Percentiles rank a stretch among this genome's conserved stretches.
phyloP scores from a whole-genome alignment of 2,113 vertebrate genomes.

The Brachyhypopomus occidentalis region DNA sequence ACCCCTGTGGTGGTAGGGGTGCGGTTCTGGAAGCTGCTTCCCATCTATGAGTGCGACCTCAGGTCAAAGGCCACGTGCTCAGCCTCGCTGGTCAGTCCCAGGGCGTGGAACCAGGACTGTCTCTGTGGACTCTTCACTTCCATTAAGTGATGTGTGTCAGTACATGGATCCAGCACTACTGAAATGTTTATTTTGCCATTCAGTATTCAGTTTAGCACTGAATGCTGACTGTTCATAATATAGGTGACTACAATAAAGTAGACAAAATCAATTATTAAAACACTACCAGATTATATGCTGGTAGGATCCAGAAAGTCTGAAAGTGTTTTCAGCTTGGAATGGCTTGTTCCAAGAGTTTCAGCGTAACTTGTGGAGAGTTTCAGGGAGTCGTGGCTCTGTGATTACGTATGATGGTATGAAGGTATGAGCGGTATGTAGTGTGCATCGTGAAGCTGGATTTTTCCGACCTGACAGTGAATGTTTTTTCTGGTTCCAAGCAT shows the following conservation, averaged over 20 bases:
- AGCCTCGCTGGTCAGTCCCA: constrained; percentile 78
- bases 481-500: neutral
- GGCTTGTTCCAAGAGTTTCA: neutral
- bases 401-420: neutral
- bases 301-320: neutral
- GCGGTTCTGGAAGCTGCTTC: constrained; percentile 81
- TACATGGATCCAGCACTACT: too few species aligned
- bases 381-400: neutral
- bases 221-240: neutral
- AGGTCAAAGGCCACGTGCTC: constrained; percentile 73
- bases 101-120: neutral
- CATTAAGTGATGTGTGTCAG: neutral
- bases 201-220: neutral
- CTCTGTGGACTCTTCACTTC: neutral
- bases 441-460: too few species aligned
- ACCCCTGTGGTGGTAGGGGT: constrained; percentile 79
- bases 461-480: neutral
- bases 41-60: constrained; percentile 85
- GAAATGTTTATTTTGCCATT: neutral
- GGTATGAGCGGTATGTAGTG: too few species aligned
- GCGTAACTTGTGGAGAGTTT: too few species aligned
- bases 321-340: neutral
- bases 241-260: too few species aligned
- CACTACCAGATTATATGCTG: too few species aligned
- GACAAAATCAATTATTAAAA: too few species aligned